phyloP scores from a whole-genome alignment of 2,888 invertebrate genomes.

The Synergus laeviventris region DNA sequence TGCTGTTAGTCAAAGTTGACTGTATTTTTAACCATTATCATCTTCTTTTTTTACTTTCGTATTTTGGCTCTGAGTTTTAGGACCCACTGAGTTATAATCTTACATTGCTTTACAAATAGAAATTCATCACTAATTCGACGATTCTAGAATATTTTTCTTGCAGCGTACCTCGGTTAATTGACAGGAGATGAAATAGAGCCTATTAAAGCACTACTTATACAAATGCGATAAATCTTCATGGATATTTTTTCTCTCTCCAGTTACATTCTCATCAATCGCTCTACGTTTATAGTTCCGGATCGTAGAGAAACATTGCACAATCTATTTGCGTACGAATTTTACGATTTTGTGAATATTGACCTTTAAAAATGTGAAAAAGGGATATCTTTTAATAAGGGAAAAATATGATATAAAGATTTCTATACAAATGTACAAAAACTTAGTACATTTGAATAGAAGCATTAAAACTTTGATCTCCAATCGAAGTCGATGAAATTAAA shows the following conservation, averaged over 20 bases:
- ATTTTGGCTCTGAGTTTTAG: background rate
- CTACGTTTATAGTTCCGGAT: background rate
- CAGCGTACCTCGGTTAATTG: conserved; percentile 2
- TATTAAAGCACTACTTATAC: conserved; percentile 12
- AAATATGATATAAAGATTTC: no score
- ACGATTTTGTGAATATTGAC: no score
- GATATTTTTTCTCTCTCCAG: background rate
- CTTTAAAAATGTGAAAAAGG: no score
- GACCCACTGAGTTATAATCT: background rate
- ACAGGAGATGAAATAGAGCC: conserved; percentile 26
- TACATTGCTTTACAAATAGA: background rate
- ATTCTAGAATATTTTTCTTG: background rate
- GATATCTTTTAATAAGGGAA: no score
- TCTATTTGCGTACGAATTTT: background rate
- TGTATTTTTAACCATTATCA: no score
- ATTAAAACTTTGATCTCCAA: no score
- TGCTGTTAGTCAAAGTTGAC: no score
- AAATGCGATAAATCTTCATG: conserved; percentile 28
- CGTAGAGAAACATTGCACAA: conserved; percentile 9
- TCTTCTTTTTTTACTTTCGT: no score
- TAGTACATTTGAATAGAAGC: no score
- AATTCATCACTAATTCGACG: background rate
- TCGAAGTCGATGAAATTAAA: no score
- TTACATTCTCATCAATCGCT: background rate
- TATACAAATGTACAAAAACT: no score